Evolutionary conservation across 2,797 vertebrate genomes (phyloP).

Genomic region (Halcyon chelicuti): DNA sequence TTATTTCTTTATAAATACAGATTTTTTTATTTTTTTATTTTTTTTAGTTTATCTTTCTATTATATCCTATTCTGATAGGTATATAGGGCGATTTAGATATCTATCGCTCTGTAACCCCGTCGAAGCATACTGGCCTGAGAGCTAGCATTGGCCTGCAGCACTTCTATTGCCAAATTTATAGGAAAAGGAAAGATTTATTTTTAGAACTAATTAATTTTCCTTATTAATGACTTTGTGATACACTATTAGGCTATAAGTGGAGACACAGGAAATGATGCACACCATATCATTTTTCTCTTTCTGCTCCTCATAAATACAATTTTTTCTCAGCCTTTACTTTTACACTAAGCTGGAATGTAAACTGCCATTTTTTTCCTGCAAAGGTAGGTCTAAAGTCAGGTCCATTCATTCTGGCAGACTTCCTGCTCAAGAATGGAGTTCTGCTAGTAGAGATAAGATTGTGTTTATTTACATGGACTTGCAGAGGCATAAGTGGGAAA

Average conservation of each 20-base stretch:
- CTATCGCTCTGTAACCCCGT: background rate
- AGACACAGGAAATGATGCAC: background rate
- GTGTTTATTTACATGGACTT: background rate
- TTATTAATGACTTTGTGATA: background rate
- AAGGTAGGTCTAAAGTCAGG: background rate
- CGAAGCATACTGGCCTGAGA: background rate
- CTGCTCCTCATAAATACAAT: background rate
- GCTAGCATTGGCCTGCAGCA: background rate
- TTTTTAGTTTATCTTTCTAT: background rate
- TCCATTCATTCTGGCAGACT: background rate
- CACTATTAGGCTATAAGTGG: background rate
- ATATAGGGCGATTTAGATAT: background rate
- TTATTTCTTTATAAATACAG: background rate
- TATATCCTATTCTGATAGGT: background rate
- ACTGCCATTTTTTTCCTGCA: background rate
- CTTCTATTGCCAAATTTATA: background rate
- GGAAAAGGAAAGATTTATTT: background rate
- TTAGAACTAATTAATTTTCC: constrained; percentile 1
- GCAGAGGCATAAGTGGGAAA: background rate
- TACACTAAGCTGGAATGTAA: background rate
- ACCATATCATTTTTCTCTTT: background rate
- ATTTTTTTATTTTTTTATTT: background rate
- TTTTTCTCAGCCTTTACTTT: background rate
- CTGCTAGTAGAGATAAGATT: background rate
- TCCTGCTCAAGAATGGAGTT: background rate